A percentile compares a stretch with the other conserved stretches of the same genome.
These are phyloP conservation scores for Diadumene lineata DNA, from an alignment of 92 coral and sea anemone species.

Conservation along the genomic window DNA sequence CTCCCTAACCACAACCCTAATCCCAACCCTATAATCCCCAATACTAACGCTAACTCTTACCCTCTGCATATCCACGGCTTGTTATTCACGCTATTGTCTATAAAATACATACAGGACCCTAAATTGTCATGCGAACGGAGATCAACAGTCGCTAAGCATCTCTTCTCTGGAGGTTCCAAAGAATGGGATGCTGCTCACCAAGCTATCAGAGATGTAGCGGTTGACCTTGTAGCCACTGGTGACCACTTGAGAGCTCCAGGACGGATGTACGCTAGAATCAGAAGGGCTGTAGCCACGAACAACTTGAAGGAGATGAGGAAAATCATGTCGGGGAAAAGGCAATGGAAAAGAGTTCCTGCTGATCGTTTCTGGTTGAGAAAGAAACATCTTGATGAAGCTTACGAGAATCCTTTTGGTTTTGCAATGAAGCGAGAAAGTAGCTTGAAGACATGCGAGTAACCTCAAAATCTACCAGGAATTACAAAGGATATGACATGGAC, in stretches of 20 bases:
- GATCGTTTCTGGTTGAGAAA: slow-evolving; percentile 2
- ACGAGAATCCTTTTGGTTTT: slow-evolving; percentile 3
- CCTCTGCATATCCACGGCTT: no score
- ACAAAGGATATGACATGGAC: background rate
- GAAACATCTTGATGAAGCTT: background rate
- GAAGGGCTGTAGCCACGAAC: slow-evolving; percentile 10
- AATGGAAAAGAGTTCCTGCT: slow-evolving; percentile 11
- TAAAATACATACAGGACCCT: no score
- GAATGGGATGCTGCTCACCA: slow-evolving; percentile 10
- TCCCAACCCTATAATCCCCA: no score
- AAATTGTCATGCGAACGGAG: background rate
- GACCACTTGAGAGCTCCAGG: slow-evolving; percentile 6
- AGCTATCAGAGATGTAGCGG: slow-evolving; percentile 11
- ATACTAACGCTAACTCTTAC: no score
- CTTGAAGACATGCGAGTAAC: background rate
- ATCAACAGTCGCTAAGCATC: background rate
- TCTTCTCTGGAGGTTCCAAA: background rate
- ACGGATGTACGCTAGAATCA: slow-evolving; percentile 14
- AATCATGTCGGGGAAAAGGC: slow-evolving; percentile 4
- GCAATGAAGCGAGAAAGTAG: background rate
- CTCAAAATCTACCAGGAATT: background rate
- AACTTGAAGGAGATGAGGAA: slow-evolving; percentile 6
- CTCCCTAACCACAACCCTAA: no score
- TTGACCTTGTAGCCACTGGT: slow-evolving; percentile 15
- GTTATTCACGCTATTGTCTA: no score